These are phyloP conservation scores for Leucoptera coffeella DNA, from an alignment of 2,888 invertebrate genomes.

Conservation along the genomic window DNA sequence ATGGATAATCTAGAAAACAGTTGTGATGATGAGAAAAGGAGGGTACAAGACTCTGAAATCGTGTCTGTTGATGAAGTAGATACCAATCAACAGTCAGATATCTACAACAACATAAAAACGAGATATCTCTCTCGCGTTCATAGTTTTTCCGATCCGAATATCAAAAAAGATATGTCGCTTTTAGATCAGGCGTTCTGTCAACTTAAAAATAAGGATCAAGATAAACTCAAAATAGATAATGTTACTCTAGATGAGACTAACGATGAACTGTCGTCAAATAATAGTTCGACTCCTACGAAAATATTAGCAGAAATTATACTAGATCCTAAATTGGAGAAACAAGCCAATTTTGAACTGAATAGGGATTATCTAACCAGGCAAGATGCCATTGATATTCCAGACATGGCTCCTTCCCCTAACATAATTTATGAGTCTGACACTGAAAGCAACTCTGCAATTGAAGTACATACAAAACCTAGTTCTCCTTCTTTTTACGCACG, in stretches of 20 bases:
- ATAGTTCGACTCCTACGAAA: conserved; percentile 10
- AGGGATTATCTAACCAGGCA: not conserved
- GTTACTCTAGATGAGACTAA: conserved; percentile 32
- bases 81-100: no score
- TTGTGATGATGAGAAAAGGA: conserved; percentile 21
- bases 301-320: conserved; percentile 13
- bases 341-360: no score
- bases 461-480: no score
- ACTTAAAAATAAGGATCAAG: no score
- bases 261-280: conserved; percentile 17
- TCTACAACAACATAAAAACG: conserved; percentile 34
- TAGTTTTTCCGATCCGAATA: conserved; percentile 24
- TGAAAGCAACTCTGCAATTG: no score
- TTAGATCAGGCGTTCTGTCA: conserved; percentile 36
- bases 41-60: conserved; percentile 18
- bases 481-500: no score
- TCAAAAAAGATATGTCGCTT: conserved; percentile 20
- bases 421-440: no score
- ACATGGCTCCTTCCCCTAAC: not conserved
- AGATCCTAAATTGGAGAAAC: no score
- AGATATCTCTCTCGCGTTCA: conserved; percentile 38
- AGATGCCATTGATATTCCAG: conserved; percentile 10
- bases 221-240: conserved; percentile 21
- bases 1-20: conserved; percentile 24
- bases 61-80: no score